Percentiles rank a stretch among this genome's conserved stretches.
Evolutionary conservation across 2,797 vertebrate genomes (phyloP).

Genomic region (Amphiprion clarkii): DNA sequence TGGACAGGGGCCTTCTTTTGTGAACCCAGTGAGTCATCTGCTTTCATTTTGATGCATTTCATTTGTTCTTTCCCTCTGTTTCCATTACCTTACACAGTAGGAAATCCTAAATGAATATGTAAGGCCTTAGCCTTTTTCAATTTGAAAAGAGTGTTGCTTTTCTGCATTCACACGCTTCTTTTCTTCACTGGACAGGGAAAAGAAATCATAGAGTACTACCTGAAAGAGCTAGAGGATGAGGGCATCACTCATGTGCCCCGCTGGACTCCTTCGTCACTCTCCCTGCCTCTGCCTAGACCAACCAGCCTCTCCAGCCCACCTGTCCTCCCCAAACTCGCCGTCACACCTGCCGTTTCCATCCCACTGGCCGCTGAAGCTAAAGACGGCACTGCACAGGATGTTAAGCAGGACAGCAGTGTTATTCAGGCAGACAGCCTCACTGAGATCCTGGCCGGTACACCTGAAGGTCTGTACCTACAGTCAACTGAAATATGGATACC

Average conservation of each 20-base stretch:
- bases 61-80: slow-evolving; percentile 3
- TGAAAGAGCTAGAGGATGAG: slow-evolving; percentile 93
- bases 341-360: slow-evolving; percentile 61
- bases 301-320: slow-evolving; percentile 57
- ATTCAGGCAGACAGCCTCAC: slow-evolving; percentile 77
- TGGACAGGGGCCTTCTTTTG: slow-evolving; percentile 29
- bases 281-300: slow-evolving; percentile 51
- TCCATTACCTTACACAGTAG: not conserved
- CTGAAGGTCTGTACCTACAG: slow-evolving; percentile 87
- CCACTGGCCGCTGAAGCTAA: slow-evolving; percentile 50
- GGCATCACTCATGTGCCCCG: slow-evolving; percentile 90
- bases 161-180: not conserved
- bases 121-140: not conserved
- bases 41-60: slow-evolving; percentile 1
- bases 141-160: not conserved
- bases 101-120: not conserved
- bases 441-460: slow-evolving; percentile 86
- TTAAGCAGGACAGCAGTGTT: slow-evolving; percentile 80
- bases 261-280: slow-evolving; percentile 84
- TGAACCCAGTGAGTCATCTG: slow-evolving; percentile 49
- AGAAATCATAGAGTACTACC: slow-evolving; percentile 97
- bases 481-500: not conserved
- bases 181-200: slow-evolving; percentile 87
- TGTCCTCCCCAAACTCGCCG: slow-evolving; percentile 45
- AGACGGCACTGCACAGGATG: slow-evolving; percentile 75